Base-by-base conservation (phyloP, 2,797 vertebrate species). In the Botia kubotai region DNA sequence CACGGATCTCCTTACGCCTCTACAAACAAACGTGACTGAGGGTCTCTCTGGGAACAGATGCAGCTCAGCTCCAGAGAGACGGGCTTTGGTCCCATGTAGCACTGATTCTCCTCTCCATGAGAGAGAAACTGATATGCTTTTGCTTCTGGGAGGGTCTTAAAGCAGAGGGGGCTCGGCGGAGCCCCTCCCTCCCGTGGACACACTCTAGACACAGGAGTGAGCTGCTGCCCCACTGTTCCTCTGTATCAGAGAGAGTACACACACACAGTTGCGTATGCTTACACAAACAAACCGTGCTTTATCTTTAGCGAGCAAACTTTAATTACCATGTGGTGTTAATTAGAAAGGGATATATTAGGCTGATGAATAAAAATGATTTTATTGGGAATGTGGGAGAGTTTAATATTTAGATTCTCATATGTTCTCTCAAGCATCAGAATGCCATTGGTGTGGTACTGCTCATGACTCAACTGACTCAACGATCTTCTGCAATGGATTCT, bases 1-100 rank as follows among this genome's bases (percentile, higher is more conserved):
- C 58, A 23, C 33, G 68, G 65, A 39, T 71, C 58, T 60, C 58
- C 69, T 12, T 4, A 48, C 36, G 72, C 80, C 75, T 78, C 43
- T 77, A 69, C 53, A 85, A 80, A 75, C 19, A 21, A 39, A 52
- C 29, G 58, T 39, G 57, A 65, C 46, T 21, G 7, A 67, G 53
- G 11, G 43, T 73, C 70, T 80, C 60, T 33, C 62, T 67, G 71
- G 50, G 70, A 80, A 86, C 55, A 26, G 55, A 66, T 82, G 88
- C 86, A 86, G 89, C 67, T 87, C 29, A 71, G 80, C 90, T 91
- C 87, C 77, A 83, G 48, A 71, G 62, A 88, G 87, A 89, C 16
- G 14, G 87, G 89, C 62, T 91, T 94, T 96, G 95, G 95, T 95
- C 95, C 95, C 94, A 95, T 95, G 89, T 88, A 93, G 91, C 93